Evolutionary conservation across 92 coral and sea anemone species (phyloP).

Genomic region (Epizoanthus ramosus): DNA sequence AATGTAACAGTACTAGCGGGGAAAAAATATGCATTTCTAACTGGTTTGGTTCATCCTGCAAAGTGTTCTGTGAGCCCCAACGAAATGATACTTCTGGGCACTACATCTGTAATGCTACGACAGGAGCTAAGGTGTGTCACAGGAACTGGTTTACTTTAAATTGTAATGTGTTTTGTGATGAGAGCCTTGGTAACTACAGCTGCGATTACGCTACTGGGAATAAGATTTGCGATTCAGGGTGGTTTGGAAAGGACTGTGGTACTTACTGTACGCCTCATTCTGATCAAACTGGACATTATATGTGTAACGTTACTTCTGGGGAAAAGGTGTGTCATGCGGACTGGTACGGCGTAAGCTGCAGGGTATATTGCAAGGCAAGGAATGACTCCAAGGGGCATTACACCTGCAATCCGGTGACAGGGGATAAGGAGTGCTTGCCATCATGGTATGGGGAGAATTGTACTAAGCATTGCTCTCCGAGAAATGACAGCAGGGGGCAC

Average conservation of each 20-base stretch:
- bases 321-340: conserved; percentile 55
- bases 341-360: conserved; percentile 70
- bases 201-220: conserved; percentile 59
- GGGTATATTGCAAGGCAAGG: conserved; percentile 52
- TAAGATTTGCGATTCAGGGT: conserved; percentile 52
- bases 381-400: conserved; percentile 58
- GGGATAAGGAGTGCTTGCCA: conserved; percentile 60
- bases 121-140: conserved; percentile 67
- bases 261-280: conserved; percentile 43
- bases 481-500: conserved; percentile 63
- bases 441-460: conserved; percentile 78
- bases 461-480: conserved; percentile 49
- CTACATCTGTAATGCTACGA: conserved; percentile 56
- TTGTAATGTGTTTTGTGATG: conserved; percentile 68
- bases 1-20: conserved; percentile 60
- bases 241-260: conserved; percentile 66
- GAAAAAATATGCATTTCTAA: conserved; percentile 54
- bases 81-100: conserved; percentile 57
- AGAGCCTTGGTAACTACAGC: conserved; percentile 63
- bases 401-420: conserved; percentile 54
- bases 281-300: conserved; percentile 68
- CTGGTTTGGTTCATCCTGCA: conserved; percentile 75
- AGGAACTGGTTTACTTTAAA: conserved; percentile 69
- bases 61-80: conserved; percentile 67
- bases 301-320: conserved; percentile 65